These are phyloP conservation scores for Megaleporinus macrocephalus DNA, from an alignment of 2,113 vertebrate species.

Conservation along the genomic window DNA sequence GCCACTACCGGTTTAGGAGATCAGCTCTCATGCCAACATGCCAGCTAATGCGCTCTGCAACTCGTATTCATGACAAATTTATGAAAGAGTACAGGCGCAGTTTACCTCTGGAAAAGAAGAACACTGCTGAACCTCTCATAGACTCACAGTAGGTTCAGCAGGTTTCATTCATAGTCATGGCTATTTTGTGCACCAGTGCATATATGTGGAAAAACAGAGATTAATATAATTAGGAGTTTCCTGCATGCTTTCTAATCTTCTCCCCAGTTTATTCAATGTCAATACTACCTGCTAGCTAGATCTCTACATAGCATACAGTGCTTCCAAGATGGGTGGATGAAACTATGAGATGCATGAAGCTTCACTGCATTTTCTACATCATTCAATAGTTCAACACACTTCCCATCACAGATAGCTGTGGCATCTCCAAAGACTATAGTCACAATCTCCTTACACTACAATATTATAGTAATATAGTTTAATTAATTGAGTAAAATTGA, in stretches of 20 bases:
- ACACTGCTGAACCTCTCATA: not conserved
- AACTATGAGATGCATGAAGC: too few species aligned
- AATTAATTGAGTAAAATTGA: too few species aligned
- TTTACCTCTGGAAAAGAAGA: not conserved
- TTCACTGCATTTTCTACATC: too few species aligned
- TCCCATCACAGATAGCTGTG: too few species aligned
- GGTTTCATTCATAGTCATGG: not conserved
- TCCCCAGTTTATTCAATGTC: not conserved
- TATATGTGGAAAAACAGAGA: not conserved
- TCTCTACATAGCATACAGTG: not conserved
- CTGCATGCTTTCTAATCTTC: not conserved
- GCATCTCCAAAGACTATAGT: too few species aligned
- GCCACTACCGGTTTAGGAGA: slow-evolving; percentile 10
- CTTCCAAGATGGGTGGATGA: too few species aligned
- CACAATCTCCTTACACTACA: too few species aligned
- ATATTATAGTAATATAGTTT: too few species aligned
- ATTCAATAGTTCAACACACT: too few species aligned
- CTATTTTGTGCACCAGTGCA: not conserved
- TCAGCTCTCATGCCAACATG: slow-evolving; percentile 6
- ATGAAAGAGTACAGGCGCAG: not conserved
- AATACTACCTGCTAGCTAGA: not conserved
- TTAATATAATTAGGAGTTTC: too few species aligned
- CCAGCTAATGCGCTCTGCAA: slow-evolving; percentile 32
- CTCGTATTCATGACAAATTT: slow-evolving; percentile 9
- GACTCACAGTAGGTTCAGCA: not conserved